Conservation (phyloP, 2,888 invertebrate genomes). For the Halictus ligatus region DNA sequence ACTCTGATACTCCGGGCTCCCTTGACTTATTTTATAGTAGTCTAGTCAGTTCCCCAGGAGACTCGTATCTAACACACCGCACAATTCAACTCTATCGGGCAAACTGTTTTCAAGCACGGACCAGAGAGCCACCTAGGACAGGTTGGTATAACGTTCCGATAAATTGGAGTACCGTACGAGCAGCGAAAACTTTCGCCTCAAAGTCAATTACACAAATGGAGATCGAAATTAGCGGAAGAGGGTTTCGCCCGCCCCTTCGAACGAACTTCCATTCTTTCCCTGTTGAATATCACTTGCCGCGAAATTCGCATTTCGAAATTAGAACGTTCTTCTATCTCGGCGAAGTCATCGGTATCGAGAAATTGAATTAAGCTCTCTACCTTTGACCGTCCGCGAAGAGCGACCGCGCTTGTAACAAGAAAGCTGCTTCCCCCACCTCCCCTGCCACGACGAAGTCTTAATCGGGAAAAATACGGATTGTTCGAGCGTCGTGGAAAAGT, state of each 20-base stretch:
- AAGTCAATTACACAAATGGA: conserved; percentile 56
- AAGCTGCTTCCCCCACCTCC: neutral
- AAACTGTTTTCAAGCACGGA: conserved; percentile 61
- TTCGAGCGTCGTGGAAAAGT: neutral
- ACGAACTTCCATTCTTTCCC: neutral
- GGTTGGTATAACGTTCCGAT: conserved; percentile 59
- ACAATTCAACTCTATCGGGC: conserved; percentile 60
- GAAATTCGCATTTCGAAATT: neutral
- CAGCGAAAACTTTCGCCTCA: conserved; percentile 48
- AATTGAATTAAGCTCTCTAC: neutral
- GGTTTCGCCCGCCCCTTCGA: neutral
- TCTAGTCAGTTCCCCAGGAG: conserved; percentile 49
- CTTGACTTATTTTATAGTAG: conserved; percentile 45
- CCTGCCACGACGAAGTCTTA: neutral
- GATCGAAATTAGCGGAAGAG: conserved; percentile 24
- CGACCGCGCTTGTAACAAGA: neutral
- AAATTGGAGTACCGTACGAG: conserved; percentile 51
- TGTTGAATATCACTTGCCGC: neutral
- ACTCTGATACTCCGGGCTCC: conserved; percentile 17
- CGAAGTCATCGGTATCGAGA: neutral
- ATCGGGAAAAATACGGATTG: neutral
- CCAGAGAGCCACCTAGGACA: conserved; percentile 37
- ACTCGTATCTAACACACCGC: conserved; percentile 54
- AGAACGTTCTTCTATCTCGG: neutral
- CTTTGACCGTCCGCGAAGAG: neutral